These are phyloP conservation scores for Porites cylindrica DNA, from an alignment of 92 coral and sea anemone genomes.

Conservation along the genomic window DNA sequence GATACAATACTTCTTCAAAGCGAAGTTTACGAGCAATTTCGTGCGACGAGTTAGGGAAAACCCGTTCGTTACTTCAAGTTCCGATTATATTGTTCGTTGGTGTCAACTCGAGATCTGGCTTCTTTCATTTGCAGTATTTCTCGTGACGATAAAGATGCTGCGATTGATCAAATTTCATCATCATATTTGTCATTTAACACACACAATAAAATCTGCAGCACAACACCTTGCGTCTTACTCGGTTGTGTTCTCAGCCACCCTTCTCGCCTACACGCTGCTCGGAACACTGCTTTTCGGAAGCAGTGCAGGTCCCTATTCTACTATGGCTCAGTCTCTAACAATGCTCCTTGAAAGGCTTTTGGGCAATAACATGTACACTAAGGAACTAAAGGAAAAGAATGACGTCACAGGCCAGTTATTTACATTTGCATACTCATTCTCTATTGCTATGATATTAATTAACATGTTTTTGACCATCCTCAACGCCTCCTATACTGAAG, in stretches of 20 bases:
- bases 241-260: conserved; percentile 65
- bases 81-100: conserved; percentile 76
- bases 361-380: conserved; percentile 76
- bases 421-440: conserved; percentile 62
- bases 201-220: conserved; percentile 59
- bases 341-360: conserved; percentile 73
- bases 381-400: conserved; percentile 48
- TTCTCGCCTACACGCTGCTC: conserved; percentile 78
- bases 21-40: conserved; percentile 69
- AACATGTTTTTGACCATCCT: conserved; percentile 85
- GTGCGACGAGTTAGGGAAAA: conserved; percentile 69
- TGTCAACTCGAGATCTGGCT: conserved; percentile 72
- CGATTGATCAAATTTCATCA: conserved; percentile 76
- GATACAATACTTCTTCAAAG: conserved; percentile 71
- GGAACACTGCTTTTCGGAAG: conserved; percentile 77
- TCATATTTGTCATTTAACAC: conserved; percentile 69
- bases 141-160: conserved; percentile 73
- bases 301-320: conserved; percentile 61
- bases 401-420: conserved; percentile 77
- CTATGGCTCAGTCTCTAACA: conserved; percentile 43
- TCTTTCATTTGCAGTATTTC: conserved; percentile 75
- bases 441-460: conserved; percentile 67
- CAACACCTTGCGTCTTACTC: conserved; percentile 67
- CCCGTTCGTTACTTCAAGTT: conserved; percentile 84
- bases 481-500: conserved; percentile 64